These are phyloP conservation scores for Psophia crepitans DNA, from an alignment of 2,113 vertebrate genomes.

Conservation along the genomic window DNA sequence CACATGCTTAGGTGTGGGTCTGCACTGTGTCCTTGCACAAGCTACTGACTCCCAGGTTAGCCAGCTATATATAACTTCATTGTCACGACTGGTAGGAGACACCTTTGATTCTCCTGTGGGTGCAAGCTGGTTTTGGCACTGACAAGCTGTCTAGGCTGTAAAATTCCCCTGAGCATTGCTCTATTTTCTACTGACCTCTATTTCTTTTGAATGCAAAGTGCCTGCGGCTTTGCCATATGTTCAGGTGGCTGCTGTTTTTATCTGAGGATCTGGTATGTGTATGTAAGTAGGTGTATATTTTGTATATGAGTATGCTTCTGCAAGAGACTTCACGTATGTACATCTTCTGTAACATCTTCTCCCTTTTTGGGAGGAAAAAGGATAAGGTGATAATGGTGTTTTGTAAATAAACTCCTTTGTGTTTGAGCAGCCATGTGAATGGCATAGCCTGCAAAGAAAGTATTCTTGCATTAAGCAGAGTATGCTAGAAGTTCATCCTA, in stretches of 20 bases:
- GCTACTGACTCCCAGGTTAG: not conserved
- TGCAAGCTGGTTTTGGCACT: not conserved
- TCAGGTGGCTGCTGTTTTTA: not conserved
- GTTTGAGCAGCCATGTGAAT: not conserved
- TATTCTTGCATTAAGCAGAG: not conserved
- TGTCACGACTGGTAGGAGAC: not conserved
- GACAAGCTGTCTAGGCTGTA: not conserved
- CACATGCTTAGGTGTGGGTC: accelerated
- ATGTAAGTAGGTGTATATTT: not conserved
- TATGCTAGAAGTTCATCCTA: accelerated
- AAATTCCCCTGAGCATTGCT: not conserved
- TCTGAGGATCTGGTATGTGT: not conserved
- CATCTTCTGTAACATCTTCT: not conserved
- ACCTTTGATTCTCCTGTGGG: not conserved
- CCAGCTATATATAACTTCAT: not conserved
- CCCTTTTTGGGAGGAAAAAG: not conserved
- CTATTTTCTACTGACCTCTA: not conserved
- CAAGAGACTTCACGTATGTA: not conserved
- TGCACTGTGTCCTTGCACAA: not conserved
- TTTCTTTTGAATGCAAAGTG: not conserved
- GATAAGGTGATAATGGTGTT: not conserved
- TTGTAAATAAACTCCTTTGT: not conserved
- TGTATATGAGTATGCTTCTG: not conserved
- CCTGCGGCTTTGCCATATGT: constrained; percentile 6
- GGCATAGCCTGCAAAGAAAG: not conserved